Conservation (phyloP, 2,888 invertebrate genomes). For the Eristalis intricaria region DNA sequence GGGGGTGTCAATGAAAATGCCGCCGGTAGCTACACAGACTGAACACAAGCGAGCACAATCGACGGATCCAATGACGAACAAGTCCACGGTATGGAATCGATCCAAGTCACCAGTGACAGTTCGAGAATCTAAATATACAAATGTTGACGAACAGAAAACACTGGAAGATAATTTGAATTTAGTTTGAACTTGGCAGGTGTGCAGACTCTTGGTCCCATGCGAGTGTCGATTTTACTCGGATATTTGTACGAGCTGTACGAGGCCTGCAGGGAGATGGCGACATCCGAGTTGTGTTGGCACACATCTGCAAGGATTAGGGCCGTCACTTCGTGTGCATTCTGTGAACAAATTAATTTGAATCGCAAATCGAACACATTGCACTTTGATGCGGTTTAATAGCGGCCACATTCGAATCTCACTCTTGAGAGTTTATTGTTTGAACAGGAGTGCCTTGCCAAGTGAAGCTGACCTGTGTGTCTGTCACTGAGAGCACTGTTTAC, state of each 20-base stretch:
- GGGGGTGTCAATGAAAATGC: constrained; percentile 4
- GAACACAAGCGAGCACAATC: background rate
- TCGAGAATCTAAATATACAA: constrained; percentile 29
- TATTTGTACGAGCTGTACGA: background rate
- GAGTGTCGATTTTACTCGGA: background rate
- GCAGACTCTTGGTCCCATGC: background rate
- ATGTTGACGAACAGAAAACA: constrained; percentile 1
- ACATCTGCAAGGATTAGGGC: background rate
- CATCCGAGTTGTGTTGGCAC: background rate
- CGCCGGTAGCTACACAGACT: constrained; percentile 2
- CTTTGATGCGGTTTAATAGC: background rate
- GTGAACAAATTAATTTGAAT: background rate
- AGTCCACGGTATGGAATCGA: constrained; percentile 11
- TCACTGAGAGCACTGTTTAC: no score
- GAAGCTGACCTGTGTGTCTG: no score
- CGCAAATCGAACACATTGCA: background rate
- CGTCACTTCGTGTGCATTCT: background rate
- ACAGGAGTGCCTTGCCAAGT: no score
- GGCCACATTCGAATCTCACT: no score
- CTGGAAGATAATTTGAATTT: constrained; percentile 5
- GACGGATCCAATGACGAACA: constrained; percentile 12
- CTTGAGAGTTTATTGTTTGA: no score
- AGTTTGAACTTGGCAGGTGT: background rate
- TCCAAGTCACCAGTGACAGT: constrained; percentile 24
- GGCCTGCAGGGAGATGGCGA: background rate